Conservation (phyloP, 2,888 invertebrate genomes). For the Theretra japonica region DNA sequence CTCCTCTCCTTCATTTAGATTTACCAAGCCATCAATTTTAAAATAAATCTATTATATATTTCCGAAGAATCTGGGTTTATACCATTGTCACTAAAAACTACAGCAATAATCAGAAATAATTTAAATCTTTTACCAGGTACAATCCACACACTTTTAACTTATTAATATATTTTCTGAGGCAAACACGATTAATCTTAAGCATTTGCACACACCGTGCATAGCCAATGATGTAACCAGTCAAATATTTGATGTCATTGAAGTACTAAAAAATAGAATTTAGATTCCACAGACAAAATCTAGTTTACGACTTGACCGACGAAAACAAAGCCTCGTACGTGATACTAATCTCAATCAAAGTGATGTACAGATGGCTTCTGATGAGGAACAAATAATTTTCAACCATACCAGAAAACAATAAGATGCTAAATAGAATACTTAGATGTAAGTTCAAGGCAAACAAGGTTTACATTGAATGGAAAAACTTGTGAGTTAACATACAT, state of each 20-base stretch:
- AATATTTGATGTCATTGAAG: conserved; percentile 25
- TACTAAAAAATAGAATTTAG: conserved; percentile 22
- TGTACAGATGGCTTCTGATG: neutral
- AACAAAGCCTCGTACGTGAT: conserved; percentile 33
- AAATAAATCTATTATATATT: no score
- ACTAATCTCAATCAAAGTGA: conserved; percentile 31
- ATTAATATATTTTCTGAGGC: neutral
- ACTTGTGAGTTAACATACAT: conserved; percentile 32
- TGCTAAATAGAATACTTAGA: neutral
- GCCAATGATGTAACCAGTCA: neutral
- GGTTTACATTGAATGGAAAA: conserved; percentile 24
- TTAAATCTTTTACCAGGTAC: neutral
- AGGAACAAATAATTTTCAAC: neutral
- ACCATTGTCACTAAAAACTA: no score
- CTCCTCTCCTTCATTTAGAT: no score
- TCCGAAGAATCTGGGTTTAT: no score
- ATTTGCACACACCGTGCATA: neutral
- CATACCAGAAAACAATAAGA: conserved; percentile 7
- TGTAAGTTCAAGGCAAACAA: conserved; percentile 30
- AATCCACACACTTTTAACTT: neutral
- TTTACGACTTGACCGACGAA: conserved; percentile 34
- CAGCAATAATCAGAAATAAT: no score
- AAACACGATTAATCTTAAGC: neutral
- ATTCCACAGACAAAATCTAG: conserved; percentile 28
- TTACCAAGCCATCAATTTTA: no score